These are phyloP conservation scores for Mantis religiosa DNA, from an alignment of 2,888 invertebrate genomes.

Conservation along the genomic window DNA sequence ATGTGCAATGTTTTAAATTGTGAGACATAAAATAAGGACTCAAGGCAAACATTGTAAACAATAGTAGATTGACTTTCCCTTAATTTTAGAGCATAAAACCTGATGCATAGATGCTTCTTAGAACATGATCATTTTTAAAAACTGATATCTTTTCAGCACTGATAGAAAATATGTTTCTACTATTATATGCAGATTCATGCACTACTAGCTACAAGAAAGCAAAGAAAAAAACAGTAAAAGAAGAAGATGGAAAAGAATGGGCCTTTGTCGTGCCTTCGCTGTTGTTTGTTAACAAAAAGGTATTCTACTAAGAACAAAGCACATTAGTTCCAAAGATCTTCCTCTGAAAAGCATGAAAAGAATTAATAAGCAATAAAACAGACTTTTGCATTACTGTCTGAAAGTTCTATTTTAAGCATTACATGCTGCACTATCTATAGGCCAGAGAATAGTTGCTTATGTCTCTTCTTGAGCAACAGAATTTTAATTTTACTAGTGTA, in stretches of 20 bases:
- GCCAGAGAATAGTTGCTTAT: neutral
- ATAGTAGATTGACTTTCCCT: too few relatives aligned
- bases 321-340: neutral
- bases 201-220: neutral
- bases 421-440: neutral
- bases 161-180: neutral
- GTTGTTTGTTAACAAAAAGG: neutral
- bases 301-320: neutral
- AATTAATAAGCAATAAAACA: neutral
- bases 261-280: conserved; percentile 32
- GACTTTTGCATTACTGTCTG: neutral
- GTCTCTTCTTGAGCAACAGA: neutral
- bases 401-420: neutral
- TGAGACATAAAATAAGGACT: too few relatives aligned
- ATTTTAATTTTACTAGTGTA: neutral
- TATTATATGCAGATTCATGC: neutral
- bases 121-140: neutral
- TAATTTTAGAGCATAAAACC: too few relatives aligned
- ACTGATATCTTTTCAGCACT: neutral
- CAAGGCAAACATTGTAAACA: too few relatives aligned
- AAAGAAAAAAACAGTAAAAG: neutral
- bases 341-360: neutral
- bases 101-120: neutral
- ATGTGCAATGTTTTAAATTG: too few relatives aligned
- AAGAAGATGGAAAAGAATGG: conserved; percentile 11